These are phyloP conservation scores for Siderastrea radians DNA, from an alignment of 92 coral and sea anemone species.

Conservation along the genomic window DNA sequence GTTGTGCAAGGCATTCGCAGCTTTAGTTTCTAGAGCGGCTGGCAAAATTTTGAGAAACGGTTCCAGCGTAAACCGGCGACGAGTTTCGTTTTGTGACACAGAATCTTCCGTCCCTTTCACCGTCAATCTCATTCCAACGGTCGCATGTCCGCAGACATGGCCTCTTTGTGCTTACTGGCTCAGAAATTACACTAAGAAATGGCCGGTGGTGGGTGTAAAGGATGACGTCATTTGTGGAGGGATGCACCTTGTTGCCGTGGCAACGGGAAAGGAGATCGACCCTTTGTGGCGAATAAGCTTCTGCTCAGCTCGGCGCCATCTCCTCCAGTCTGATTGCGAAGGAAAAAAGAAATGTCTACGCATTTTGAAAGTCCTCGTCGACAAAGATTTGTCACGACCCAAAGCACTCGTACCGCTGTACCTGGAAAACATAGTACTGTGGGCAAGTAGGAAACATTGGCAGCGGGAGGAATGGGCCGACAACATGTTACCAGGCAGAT, in stretches of 20 bases:
- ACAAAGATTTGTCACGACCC: slow-evolving; percentile 79
- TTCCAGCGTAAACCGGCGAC: slow-evolving; percentile 40
- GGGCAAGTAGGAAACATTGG: slow-evolving; percentile 76
- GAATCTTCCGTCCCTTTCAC: slow-evolving; percentile 45
- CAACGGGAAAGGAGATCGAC: slow-evolving; percentile 57
- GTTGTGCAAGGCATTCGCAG: slow-evolving; percentile 75
- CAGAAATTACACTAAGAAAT: slow-evolving; percentile 48
- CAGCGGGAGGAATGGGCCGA: slow-evolving; percentile 72
- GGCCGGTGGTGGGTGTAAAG: slow-evolving; percentile 68
- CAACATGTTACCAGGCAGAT: slow-evolving; percentile 63
- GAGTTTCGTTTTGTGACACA: slow-evolving; percentile 61
- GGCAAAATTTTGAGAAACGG: slow-evolving; percentile 32
- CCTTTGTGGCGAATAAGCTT: slow-evolving; percentile 78
- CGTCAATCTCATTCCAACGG: slow-evolving; percentile 79
- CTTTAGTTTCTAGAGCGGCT: slow-evolving; percentile 65
- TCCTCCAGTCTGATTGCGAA: slow-evolving; percentile 57
- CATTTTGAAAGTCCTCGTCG: slow-evolving; percentile 77
- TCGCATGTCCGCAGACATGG: slow-evolving; percentile 75
- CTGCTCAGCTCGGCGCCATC: slow-evolving; percentile 71
- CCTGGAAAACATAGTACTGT: slow-evolving; percentile 79
- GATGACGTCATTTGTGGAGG: slow-evolving; percentile 66
- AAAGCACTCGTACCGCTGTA: slow-evolving; percentile 70
- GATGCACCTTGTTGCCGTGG: slow-evolving; percentile 79
- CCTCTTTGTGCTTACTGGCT: slow-evolving; percentile 85
- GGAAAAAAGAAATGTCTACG: slow-evolving; percentile 76